Percentiles rank a stretch among this genome's conserved stretches.
phyloP scores from a whole-genome alignment of 2,113 vertebrate species.

The Donacobius atricapilla region DNA sequence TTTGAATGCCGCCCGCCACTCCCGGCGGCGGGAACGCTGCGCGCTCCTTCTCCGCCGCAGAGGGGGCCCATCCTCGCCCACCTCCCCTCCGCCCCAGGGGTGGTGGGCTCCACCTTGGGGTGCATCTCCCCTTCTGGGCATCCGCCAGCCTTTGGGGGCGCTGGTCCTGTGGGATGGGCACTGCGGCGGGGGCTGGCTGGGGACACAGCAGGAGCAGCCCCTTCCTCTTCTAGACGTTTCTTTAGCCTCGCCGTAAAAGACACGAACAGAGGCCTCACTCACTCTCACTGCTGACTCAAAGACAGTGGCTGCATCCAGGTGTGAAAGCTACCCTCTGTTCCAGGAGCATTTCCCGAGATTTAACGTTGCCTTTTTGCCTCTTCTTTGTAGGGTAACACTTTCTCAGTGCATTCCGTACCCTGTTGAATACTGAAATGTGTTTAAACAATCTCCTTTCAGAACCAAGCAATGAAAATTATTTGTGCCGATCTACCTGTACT shows the following conservation, averaged over 20 bases:
- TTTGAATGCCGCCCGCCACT: slow-evolving; percentile 28
- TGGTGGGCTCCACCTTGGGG: neutral
- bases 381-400: neutral
- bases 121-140: neutral
- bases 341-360: neutral
- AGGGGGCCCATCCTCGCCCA: neutral
- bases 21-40: neutral
- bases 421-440: neutral
- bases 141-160: neutral
- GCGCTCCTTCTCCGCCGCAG: neutral
- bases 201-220: neutral
- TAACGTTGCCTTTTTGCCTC: neutral
- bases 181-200: neutral
- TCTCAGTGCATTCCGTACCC: neutral
- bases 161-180: neutral
- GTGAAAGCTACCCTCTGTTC: neutral
- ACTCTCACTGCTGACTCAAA: neutral
- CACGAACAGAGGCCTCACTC: neutral
- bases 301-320: neutral
- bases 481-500: slow-evolving; percentile 20
- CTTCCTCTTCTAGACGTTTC: slow-evolving; percentile 10
- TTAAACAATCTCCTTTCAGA: neutral
- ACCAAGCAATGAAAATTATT: neutral
- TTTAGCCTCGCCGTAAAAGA: neutral
- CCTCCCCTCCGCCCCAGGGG: too few relatives aligned